A percentile compares a stretch with the other conserved stretches of the same genome.
These are phyloP conservation scores for Acropora tenuis DNA, from an alignment of 64 coral and sea anemone species.

Conservation along the genomic window DNA sequence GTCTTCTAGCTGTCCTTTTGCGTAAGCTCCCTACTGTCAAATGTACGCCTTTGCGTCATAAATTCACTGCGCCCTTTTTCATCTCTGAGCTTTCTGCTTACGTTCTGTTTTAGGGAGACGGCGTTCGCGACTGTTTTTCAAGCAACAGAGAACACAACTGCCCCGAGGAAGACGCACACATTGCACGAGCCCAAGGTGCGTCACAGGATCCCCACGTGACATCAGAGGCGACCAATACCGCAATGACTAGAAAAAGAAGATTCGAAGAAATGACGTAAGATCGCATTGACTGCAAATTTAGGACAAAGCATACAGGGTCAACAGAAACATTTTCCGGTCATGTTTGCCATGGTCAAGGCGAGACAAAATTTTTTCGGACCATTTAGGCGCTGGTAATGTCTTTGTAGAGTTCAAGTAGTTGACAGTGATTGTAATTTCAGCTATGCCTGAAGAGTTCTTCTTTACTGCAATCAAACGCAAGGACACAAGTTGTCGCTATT, in stretches of 20 bases:
- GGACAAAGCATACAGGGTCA: background rate
- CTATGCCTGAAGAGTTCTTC: too few species aligned
- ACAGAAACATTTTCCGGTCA: background rate
- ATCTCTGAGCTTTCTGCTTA: background rate
- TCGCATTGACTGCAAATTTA: background rate
- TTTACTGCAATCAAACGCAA: too few species aligned
- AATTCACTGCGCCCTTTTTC: background rate
- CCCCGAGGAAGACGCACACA: background rate
- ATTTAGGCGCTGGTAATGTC: background rate
- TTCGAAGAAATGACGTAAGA: conserved; percentile 75
- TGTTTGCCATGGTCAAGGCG: background rate
- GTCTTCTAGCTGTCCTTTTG: too few species aligned
- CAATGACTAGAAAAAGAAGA: conserved; percentile 59
- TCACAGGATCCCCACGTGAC: background rate
- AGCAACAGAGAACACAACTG: background rate
- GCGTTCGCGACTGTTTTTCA: conserved; percentile 36
- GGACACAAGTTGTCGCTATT: too few species aligned
- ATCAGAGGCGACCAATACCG: background rate
- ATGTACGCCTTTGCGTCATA: background rate
- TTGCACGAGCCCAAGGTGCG: background rate
- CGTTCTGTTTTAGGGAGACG: conserved; percentile 8
- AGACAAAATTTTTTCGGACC: background rate
- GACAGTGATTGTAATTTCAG: background rate
- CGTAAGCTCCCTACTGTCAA: background rate
- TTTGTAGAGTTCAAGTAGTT: background rate